Base-by-base conservation (phyloP, 2,888 invertebrate species). In the Biston betularia region DNA sequence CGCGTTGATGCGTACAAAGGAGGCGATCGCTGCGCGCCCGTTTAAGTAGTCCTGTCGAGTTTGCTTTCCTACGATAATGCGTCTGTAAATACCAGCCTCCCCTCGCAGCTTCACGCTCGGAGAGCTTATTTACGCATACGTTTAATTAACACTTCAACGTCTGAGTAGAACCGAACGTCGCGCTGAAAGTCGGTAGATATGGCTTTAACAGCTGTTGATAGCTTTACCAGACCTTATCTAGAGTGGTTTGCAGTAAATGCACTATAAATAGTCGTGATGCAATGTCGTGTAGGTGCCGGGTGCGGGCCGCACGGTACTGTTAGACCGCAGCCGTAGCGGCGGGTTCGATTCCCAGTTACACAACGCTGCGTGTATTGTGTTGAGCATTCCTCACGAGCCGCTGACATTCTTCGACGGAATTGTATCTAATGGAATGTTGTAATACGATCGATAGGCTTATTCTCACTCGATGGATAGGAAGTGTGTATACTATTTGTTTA, bases 21-120 rank as follows among this genome's bases (percentile, higher is more conserved):
- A 69, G 69, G 55, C 63, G 67, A 69, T 73, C 75, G 60, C 65
- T 68, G 70, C 70, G 70, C 71, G 74, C 68, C 70, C 73, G 58
- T 77, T 79, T 85, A 85, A 88, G 87, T 63, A 68, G 11, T 86
- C 74, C 77, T 81, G 81, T 84, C 83, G 77, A 84, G 82, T 85
- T 87, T 90, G 87, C 88, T 90, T 88, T 86, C 79, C 78, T 83
- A 82, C 81, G 82, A 86, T 90, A 89, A 89, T 88, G 89, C 78
- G 80, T 87, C 80, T 84, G 89, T 88, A 89, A 89, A 89, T 86
- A 90, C 77, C 81, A 76, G 72, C 80, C 77, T 75, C 79, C 83
- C 81, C 77, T 80, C 84, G 77, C 59, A 52, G 63, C 54, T 63
- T 68, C 55, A 68, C 67, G 59, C 77, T 76, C 72, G 74, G 74